Base-by-base conservation (phyloP, 2,888 invertebrate genomes). In the Lycia hirtaria region DNA sequence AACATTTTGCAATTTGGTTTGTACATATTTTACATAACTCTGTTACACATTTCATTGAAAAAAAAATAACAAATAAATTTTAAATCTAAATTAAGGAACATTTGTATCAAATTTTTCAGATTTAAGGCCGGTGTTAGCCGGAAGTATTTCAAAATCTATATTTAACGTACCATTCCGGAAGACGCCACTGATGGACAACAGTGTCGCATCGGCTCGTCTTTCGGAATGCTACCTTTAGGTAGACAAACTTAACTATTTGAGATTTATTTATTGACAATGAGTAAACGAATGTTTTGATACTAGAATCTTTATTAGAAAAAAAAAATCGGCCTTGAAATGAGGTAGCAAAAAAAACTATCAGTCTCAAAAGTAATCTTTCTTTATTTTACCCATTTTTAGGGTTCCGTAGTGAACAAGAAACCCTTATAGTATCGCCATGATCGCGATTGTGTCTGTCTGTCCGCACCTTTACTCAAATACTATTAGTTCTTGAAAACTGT, bases 241-340 rank as follows among this genome's bases (percentile, higher is more conserved):
- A 37, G 12, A 24, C 22, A 22, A 24, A 24, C 24, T 7, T 17
- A 28, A 12, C n/a, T 32, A 50, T 41, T 32, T 28, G 50, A 24
- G 40, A 32, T 41, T 24, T 32, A 19, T 19, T n/a, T 37, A 24
- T 26, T 33, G 14, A 22, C 24, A 26, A 6, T 28, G 19, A 19
- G 6, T 24, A 33, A 33, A 33, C 24, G 24, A 51, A 17, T 20
- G 28, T 49, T 30, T 33, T 49, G 38, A 48, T 48, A 37, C 35
- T 4, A 22, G 38, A 40, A 37, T n/a, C 37, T 37, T 37, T 37
- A 37, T 19, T n/a, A 37, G n/a, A 22, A 3, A 22, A 4, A 22
- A 22, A 22, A 6, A 22, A 38, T 30, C 9, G 30, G 30, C 9
- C 22, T 6, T 26, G n/a, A n/a, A n/a, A n/a, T 26, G 6, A 26